Conservation (phyloP, 35 echinoderm and acorn worm species). For the Patiria miniata region DNA sequence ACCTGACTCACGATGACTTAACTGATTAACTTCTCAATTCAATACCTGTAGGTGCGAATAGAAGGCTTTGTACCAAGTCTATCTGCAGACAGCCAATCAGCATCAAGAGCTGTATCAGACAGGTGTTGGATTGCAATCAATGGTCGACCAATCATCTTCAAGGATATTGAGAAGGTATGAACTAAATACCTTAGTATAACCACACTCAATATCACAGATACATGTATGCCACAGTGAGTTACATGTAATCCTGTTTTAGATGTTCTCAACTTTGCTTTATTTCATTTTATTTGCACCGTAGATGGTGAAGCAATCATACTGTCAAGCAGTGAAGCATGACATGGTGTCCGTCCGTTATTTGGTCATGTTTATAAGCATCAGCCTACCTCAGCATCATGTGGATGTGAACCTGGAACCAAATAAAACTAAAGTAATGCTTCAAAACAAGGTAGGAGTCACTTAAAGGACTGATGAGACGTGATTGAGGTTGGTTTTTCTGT, state of each 20-base stretch:
- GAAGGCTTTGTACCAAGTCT: conserved; percentile 73
- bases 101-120: conserved; percentile 55
- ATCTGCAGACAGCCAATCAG: conserved; percentile 59
- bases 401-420: conserved; percentile 98
- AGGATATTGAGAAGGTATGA: conserved; percentile 84
- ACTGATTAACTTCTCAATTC: no score
- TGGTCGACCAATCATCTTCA: conserved; percentile 74
- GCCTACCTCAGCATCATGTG: conserved; percentile 64
- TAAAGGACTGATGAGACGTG: no score
- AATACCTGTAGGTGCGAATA: conserved; percentile 56
- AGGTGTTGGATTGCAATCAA: conserved; percentile 84
- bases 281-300: conserved; percentile 53
- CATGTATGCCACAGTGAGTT: neutral
- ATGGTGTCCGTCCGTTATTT: conserved; percentile 41
- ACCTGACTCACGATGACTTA: no score
- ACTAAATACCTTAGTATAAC: conserved; percentile 12
- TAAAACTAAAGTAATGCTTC: conserved; percentile 88
- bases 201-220: neutral
- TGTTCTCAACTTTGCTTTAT: neutral
- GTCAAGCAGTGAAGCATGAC: conserved; percentile 27
- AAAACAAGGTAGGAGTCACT: conserved; percentile 77
- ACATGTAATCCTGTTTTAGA: neutral
- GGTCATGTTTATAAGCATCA: conserved; percentile 63
- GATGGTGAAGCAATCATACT: conserved; percentile 78
- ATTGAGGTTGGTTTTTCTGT: no score